phyloP scores from a whole-genome alignment of 2,888 invertebrate genomes.

The Bombylius discolor region DNA sequence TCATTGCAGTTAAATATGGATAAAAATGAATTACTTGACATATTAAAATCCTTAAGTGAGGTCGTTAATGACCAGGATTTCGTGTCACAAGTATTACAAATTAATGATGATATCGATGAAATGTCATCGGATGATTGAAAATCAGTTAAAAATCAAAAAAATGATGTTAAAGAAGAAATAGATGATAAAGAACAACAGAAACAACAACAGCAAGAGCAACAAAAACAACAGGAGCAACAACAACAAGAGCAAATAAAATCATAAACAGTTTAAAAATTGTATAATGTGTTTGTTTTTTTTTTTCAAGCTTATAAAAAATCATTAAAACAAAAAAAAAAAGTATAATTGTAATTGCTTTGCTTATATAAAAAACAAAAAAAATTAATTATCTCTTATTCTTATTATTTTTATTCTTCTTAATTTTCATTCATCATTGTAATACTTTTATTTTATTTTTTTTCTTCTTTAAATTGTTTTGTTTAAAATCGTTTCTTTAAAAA shows the following conservation, averaged over 20 bases:
- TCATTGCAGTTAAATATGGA: conserved; percentile 60
- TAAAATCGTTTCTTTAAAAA: too few relatives aligned
- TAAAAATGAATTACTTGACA: conserved; percentile 46
- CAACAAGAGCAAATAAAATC: background rate
- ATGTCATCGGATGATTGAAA: conserved; percentile 59
- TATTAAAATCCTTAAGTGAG: conserved; percentile 51
- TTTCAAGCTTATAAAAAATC: too few relatives aligned
- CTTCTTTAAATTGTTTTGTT: too few relatives aligned
- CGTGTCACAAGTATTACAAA: conserved; percentile 59
- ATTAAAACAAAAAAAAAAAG: too few relatives aligned
- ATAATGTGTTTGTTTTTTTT: too few relatives aligned
- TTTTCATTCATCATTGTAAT: too few relatives aligned
- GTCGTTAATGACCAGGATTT: conserved; percentile 59
- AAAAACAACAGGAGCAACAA: background rate
- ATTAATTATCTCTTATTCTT: too few relatives aligned
- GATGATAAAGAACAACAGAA: background rate
- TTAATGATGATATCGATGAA: conserved; percentile 68
- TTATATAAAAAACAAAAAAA: too few relatives aligned
- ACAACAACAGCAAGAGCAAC: background rate
- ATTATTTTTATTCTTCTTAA: too few relatives aligned
- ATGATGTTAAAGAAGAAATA: background rate
- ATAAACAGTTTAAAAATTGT: too few relatives aligned
- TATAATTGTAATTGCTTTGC: too few relatives aligned
- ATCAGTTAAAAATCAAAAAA: background rate
- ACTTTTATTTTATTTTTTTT: too few relatives aligned